Conservation (phyloP, 1,140 invertebrate species). For the Ooceraea biroi region DNA sequence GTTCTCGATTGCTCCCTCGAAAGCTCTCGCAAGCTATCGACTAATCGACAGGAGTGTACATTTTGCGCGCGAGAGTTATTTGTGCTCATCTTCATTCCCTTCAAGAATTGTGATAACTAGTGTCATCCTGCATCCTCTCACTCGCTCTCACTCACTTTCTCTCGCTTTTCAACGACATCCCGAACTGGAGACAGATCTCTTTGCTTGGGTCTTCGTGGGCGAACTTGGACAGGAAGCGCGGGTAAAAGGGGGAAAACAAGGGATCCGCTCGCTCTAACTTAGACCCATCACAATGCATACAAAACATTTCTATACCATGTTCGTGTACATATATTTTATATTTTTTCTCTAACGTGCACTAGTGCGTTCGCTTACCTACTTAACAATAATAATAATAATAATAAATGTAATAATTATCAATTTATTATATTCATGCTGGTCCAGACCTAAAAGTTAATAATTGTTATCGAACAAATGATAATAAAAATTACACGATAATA, state of each 20-base stretch:
- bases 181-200: slow-evolving; percentile 30
- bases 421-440: slow-evolving; percentile 73
- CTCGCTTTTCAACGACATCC: slow-evolving; percentile 1
- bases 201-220: neutral
- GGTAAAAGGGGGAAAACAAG: neutral
- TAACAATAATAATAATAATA: slow-evolving; percentile 73
- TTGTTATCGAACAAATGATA: slow-evolving; percentile 75
- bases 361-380: slow-evolving; percentile 70
- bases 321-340: slow-evolving; percentile 23
- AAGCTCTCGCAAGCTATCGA: slow-evolving; percentile 34
- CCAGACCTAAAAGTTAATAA: slow-evolving; percentile 78
- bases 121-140: slow-evolving; percentile 12
- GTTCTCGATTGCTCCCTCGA: slow-evolving; percentile 64
- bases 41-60: slow-evolving; percentile 13
- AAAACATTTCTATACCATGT: neutral
- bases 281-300: neutral
- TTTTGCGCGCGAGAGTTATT: slow-evolving; percentile 30
- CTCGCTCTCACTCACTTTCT: neutral
- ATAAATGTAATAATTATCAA: slow-evolving; percentile 70
- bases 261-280: neutral
- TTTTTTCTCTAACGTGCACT: slow-evolving; percentile 62
- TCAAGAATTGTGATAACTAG: neutral
- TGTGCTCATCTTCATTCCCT: slow-evolving; percentile 7
- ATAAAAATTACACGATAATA: slow-evolving; percentile 72
- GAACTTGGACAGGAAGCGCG: neutral